Evolutionary conservation across 1,140 invertebrate species (phyloP).

Genomic region (Pogonognathellus flavescens): DNA sequence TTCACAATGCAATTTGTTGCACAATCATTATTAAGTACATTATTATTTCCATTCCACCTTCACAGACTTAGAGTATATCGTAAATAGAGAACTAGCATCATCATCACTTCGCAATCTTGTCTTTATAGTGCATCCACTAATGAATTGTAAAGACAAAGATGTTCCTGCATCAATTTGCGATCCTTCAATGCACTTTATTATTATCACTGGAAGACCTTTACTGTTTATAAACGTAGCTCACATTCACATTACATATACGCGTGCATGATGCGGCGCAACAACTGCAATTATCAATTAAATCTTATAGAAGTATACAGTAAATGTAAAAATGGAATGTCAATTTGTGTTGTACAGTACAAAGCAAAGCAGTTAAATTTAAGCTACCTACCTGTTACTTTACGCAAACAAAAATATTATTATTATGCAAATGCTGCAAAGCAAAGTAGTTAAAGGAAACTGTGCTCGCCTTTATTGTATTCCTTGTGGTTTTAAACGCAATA

Average conservation of each 20-base stretch:
- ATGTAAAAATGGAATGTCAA: constrained; percentile 47
- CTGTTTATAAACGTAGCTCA: background rate
- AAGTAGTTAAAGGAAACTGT: constrained; percentile 41
- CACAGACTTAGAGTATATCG: background rate
- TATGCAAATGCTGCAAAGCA: constrained; percentile 2
- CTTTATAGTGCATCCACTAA: background rate
- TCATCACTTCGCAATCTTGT: background rate
- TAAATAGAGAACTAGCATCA: background rate
- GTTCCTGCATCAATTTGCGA: constrained; percentile 28
- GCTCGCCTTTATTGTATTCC: constrained; percentile 41
- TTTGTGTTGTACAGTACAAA: constrained; percentile 50
- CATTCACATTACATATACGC: constrained; percentile 21
- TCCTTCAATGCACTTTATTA: constrained; percentile 40
- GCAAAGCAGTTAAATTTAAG: constrained; percentile 45
- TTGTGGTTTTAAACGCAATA: constrained; percentile 50
- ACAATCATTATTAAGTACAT: constrained; percentile 50
- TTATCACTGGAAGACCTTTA: constrained; percentile 15
- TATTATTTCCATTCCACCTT: constrained; percentile 47
- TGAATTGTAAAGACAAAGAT: constrained; percentile 12
- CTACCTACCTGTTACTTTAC: constrained; percentile 17
- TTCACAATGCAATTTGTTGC: constrained; percentile 42
- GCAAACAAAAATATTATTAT: background rate
- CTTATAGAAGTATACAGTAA: constrained; percentile 17
- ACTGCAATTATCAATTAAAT: background rate
- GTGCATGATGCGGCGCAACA: no score